phyloP scores from a whole-genome alignment of 2,797 vertebrate species.

The Falco novaeseelandiae region DNA sequence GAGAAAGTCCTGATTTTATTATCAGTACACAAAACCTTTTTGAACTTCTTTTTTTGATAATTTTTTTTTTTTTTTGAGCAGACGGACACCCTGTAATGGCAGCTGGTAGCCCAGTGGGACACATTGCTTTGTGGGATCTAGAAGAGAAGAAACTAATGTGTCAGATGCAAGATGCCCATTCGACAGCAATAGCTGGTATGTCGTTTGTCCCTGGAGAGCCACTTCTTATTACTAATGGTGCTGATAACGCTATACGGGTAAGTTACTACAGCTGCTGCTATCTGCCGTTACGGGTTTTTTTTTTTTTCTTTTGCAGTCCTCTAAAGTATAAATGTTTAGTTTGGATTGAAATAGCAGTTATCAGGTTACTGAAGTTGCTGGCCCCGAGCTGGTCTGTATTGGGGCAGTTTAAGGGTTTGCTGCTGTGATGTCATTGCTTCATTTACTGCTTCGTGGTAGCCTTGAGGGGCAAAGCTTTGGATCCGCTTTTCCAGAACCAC shows the following conservation, averaged over 20 bases:
- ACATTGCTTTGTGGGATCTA: constrained; percentile 94
- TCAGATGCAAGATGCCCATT: constrained; percentile 90
- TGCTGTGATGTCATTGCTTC: neutral
- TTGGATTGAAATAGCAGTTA: neutral
- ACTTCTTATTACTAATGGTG: constrained; percentile 90
- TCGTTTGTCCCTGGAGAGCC: constrained; percentile 92
- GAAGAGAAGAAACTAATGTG: constrained; percentile 87
- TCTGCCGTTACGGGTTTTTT: neutral
- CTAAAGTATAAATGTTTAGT: neutral
- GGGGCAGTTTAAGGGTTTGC: neutral
- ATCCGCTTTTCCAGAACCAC: neutral
- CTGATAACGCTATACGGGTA: constrained; percentile 92
- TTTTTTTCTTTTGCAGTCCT: neutral
- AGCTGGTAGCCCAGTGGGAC: constrained; percentile 90
- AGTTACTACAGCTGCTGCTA: neutral
- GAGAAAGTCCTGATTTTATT: neutral
- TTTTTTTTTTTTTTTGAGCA: constrained; percentile 34
- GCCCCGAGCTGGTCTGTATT: neutral
- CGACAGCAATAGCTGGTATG: constrained; percentile 86
- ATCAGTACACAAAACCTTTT: neutral
- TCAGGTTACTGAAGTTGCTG: neutral
- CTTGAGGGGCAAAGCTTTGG: neutral
- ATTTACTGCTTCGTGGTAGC: neutral
- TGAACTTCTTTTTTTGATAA: too few species aligned
- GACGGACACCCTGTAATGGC: constrained; percentile 92